Percentiles rank a stretch among this genome's conserved stretches.
These are phyloP conservation scores for Tachuris rubrigastra DNA, from an alignment of 2,113 vertebrate species.

Conservation along the genomic window DNA sequence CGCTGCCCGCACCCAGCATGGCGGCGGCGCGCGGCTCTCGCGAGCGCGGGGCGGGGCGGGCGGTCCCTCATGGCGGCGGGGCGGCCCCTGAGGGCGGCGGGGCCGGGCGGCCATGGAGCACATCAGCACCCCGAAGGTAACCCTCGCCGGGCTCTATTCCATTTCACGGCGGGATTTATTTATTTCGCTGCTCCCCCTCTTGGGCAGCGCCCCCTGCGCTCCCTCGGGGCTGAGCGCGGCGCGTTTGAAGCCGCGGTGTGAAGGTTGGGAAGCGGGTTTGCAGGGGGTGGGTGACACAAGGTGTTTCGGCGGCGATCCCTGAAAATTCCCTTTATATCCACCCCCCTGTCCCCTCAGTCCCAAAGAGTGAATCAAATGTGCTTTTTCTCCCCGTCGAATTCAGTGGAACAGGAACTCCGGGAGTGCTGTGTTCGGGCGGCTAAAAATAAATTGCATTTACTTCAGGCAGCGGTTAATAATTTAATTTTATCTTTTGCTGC, in stretches of 20 bases:
- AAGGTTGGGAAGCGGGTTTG: fast-evolving
- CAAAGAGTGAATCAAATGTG: fast-evolving
- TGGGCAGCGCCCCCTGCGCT: background rate
- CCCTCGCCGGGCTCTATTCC: too few relatives aligned
- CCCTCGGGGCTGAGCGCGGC: background rate
- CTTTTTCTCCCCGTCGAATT: fast-evolving
- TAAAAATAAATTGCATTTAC: fast-evolving
- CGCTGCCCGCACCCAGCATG: background rate
- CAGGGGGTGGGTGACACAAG: too few relatives aligned
- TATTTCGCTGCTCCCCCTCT: too few relatives aligned
- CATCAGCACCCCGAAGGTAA: slow-evolving; percentile 70
- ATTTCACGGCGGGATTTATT: too few relatives aligned
- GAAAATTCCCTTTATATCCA: fast-evolving
- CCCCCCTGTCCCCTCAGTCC: too few relatives aligned
- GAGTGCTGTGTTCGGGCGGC: background rate
- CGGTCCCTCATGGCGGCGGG: background rate
- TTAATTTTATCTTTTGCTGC: background rate
- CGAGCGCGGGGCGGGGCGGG: background rate
- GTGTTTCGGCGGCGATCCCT: too few relatives aligned
- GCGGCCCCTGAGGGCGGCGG: background rate
- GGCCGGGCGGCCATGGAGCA: slow-evolving; percentile 59
- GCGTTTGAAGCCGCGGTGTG: background rate
- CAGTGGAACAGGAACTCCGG: background rate
- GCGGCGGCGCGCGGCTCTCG: slow-evolving; percentile 6
- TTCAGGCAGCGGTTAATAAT: background rate